phyloP scores from a whole-genome alignment of 30 jellyfish, hydroid and myxozoan species.

The Chrysaora quinquecirrha region DNA sequence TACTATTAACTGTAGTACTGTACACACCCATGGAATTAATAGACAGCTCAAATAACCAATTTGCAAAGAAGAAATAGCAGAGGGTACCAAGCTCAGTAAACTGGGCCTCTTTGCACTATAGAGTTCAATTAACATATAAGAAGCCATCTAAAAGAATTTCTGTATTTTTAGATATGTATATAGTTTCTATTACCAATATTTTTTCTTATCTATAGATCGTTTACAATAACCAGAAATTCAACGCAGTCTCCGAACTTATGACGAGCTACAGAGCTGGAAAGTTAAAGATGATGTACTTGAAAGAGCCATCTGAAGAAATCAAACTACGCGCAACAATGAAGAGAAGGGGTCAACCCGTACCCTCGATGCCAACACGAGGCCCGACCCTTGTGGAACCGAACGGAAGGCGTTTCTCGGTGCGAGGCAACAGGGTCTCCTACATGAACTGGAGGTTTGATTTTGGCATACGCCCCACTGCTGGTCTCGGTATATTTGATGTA shows the following conservation, averaged over 20 bases:
- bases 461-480: conserved; percentile 52
- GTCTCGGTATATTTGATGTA: conserved; percentile 58
- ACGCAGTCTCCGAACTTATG: conserved; percentile 40
- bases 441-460: conserved; percentile 61
- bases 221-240: conserved; percentile 54
- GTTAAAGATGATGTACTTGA: conserved; percentile 22
- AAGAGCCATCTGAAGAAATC: conserved; percentile 36
- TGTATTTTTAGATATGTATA: too few relatives aligned
- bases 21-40: too few relatives aligned
- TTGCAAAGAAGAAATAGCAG: too few relatives aligned
- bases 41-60: too few relatives aligned
- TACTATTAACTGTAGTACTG: too few relatives aligned
- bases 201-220: conserved; percentile 31
- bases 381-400: conserved; percentile 68
- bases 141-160: too few relatives aligned
- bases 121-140: too few relatives aligned
- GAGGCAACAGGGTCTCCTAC: conserved; percentile 35
- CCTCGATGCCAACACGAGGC: conserved; percentile 47
- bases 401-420: conserved; percentile 62
- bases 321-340: conserved; percentile 32
- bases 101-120: too few relatives aligned
- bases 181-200: too few relatives aligned
- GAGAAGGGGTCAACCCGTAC: conserved; percentile 50
- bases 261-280: conserved; percentile 37
- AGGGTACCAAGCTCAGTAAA: too few relatives aligned